Evolutionary conservation across 1,140 invertebrate species (phyloP).

Genomic region (Habropoda laboriosa): DNA sequence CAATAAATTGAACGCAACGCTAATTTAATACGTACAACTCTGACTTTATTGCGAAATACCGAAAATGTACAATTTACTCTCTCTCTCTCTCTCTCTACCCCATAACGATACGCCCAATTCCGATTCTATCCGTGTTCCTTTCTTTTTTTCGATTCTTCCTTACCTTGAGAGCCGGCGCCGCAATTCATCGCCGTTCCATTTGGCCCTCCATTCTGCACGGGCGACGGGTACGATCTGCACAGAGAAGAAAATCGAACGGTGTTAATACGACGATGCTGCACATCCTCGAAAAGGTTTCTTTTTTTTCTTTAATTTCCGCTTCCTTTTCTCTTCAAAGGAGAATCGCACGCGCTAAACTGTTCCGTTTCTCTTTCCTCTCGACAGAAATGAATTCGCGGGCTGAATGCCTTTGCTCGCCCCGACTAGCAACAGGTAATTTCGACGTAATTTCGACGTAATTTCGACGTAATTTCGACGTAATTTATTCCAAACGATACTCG

Average conservation of each 20-base stretch:
- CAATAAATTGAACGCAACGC: slow-evolving; percentile 64
- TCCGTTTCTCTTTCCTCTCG: slow-evolving; percentile 19
- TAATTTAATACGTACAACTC: slow-evolving; percentile 61
- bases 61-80: slow-evolving; percentile 7
- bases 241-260: background rate
- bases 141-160: slow-evolving; percentile 28
- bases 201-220: slow-evolving; percentile 77
- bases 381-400: slow-evolving; percentile 28
- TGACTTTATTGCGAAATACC: slow-evolving; percentile 40
- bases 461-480: background rate
- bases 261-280: background rate
- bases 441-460: background rate
- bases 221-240: slow-evolving; percentile 80
- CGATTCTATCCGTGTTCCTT: background rate
- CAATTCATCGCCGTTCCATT: slow-evolving; percentile 77
- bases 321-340: too few species aligned
- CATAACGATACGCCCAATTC: too few species aligned
- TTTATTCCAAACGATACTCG: background rate
- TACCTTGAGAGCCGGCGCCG: slow-evolving; percentile 70
- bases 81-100: background rate
- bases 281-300: too few species aligned
- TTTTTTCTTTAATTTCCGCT: too few species aligned
- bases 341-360: background rate
- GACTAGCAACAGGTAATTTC: slow-evolving; percentile 62
- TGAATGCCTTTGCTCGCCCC: background rate